Conservation (phyloP, 2,888 invertebrate species). For the Polymixis flavicincta region DNA sequence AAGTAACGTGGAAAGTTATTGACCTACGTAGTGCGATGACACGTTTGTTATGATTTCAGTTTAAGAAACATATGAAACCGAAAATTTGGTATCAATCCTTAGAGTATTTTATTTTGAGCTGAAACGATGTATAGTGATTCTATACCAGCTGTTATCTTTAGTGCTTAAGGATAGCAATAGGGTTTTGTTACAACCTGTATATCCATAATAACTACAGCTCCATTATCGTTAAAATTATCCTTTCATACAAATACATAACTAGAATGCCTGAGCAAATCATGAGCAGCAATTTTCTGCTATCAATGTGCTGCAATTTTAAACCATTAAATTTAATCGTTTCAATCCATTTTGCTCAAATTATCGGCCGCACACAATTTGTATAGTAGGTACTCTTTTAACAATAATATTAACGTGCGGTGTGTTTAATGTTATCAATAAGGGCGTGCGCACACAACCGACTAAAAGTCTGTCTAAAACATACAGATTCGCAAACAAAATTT, state of each 20-base stretch:
- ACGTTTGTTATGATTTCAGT: no score
- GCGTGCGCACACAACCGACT: neutral
- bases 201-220: neutral
- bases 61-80: no score
- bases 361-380: constrained; percentile 23
- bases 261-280: constrained; percentile 11
- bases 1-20: no score
- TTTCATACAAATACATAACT: neutral
- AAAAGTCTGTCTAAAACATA: neutral
- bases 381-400: constrained; percentile 16
- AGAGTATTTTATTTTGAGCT: no score
- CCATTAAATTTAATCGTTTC: constrained; percentile 27
- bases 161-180: no score
- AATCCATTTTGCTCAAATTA: constrained; percentile 30
- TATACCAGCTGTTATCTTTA: no score
- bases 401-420: constrained; percentile 1
- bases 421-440: neutral
- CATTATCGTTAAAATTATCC: neutral
- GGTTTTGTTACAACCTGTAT: no score
- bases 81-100: no score
- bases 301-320: constrained; percentile 25
- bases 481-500: neutral
- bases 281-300: no score
- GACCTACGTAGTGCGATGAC: no score
- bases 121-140: no score